phyloP scores from a whole-genome alignment of 23 tunicate species.

The Trididemnum miniatum region DNA sequence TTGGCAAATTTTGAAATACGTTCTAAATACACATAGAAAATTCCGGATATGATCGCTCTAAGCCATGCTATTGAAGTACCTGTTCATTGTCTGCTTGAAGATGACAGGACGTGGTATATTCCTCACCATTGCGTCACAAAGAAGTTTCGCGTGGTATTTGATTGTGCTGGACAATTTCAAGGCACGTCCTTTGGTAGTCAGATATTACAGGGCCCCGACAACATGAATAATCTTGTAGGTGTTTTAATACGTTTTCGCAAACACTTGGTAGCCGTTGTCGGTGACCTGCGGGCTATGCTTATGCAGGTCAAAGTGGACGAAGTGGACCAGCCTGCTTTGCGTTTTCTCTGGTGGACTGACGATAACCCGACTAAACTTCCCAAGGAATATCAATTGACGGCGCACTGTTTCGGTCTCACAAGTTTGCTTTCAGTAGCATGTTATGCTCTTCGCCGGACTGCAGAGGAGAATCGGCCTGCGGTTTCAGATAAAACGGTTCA shows the following conservation, averaged over 20 bases:
- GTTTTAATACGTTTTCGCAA: not conserved
- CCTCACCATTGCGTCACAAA: not conserved
- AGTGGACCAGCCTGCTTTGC: not conserved
- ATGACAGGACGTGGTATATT: not conserved
- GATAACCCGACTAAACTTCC: not conserved
- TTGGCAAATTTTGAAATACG: not conserved
- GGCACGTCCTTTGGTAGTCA: not conserved
- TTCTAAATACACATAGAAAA: not conserved
- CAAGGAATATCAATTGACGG: slow-evolving; percentile 2
- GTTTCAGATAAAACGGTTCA: not conserved
- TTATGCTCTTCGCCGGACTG: not conserved
- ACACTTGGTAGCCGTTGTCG: not conserved
- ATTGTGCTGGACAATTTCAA: too few species aligned
- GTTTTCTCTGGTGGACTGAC: slow-evolving; percentile 8
- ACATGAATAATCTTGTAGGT: not conserved
- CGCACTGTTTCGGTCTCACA: too few species aligned
- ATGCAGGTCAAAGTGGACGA: not conserved
- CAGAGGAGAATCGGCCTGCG: not conserved
- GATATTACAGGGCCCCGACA: not conserved
- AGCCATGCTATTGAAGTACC: slow-evolving; percentile 8
- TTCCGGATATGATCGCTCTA: not conserved
- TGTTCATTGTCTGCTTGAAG: not conserved
- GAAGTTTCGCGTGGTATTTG: not conserved
- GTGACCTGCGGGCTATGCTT: slow-evolving; percentile 1
- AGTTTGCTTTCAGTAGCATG: not conserved